Evolutionary conservation across 2,888 invertebrate species (phyloP), one percentile per base, ranked within the genome.

Genomic region (Philhelius pedissequus): DNA sequence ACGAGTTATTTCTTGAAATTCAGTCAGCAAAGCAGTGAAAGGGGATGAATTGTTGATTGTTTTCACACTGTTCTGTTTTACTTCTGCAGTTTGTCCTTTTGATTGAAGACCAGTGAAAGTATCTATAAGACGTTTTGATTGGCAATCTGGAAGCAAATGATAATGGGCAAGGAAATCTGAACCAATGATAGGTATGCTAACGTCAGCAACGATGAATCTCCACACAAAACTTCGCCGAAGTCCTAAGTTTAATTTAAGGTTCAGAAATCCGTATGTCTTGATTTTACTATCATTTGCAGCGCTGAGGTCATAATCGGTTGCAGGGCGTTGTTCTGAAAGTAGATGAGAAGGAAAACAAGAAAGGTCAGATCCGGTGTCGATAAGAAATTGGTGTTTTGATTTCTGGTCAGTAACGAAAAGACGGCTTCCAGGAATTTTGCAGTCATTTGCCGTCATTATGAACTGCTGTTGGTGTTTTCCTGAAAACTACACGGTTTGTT

Each of bases 211-310:
- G n/a, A n/a, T n/a, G n/a, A n/a, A n/a, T n/a, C n/a, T n/a, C n/a
- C n/a, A n/a, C n/a, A n/a, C n/a, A n/a, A n/a, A n/a, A 38, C 13
- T 38, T 38, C 38, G 4, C 7, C 87, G 86, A 15, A 89, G 71
- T 5, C 88, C 88, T 8, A 90, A 52, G 32, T 88, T 87, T 0
- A 89, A 48, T 0, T 82, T 68, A 0, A 88, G 35, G 0, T 69
- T 66, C 0, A 74, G 68, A 5, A 38, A 73, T 2, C 88, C 89
- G 69, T 88, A 89, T 0, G 88, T 89, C 4, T 80, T 60, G n/a
- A 89, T n/a, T 89, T 2, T 18, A 0, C 87, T 79, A 13, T 87
- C 87, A 58, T 89, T 89, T 5, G 88, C 88, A 18, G 89, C 89
- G 32, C 62, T 86, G 4, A 89, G 70, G 40, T 80, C 76, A 56